Conservation (phyloP, 2,888 invertebrate species). For the Drosophila austrosaltans region DNA sequence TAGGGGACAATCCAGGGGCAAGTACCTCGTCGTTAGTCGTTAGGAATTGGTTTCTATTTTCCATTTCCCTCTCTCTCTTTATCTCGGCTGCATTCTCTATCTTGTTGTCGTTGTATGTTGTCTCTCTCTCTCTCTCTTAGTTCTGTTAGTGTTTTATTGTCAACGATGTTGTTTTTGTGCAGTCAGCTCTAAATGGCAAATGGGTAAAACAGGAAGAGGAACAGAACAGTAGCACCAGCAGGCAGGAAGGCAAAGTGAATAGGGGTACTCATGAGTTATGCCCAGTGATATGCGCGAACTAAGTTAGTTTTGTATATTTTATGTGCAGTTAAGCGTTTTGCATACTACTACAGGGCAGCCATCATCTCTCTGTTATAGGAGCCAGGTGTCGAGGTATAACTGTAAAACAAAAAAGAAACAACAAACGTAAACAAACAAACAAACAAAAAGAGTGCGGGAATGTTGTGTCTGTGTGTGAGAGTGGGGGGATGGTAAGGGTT, state of each 20-base stretch:
- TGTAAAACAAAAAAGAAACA: neutral
- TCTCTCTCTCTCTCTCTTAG: neutral
- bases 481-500: neutral
- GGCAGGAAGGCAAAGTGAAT: conserved; percentile 11
- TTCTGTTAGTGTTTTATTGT: conserved; percentile 42
- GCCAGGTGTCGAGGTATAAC: conserved; percentile 42
- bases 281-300: conserved; percentile 57
- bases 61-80: conserved; percentile 25
- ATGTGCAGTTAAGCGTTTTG: conserved; percentile 66
- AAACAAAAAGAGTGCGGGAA: neutral
- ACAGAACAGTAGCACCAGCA: conserved; percentile 12
- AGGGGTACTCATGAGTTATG: conserved; percentile 57
- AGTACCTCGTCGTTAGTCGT: conserved; percentile 47
- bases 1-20: conserved; percentile 16
- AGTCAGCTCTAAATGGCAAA: conserved; percentile 50
- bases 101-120: neutral
- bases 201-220: conserved; percentile 30
- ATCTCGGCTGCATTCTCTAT: conserved; percentile 22
- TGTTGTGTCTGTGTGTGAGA: neutral
- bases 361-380: conserved; percentile 24
- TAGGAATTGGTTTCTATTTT: conserved; percentile 48
- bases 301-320: conserved; percentile 65
- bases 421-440: too few species aligned
- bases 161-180: conserved; percentile 61
- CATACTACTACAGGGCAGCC: conserved; percentile 17